Base-by-base conservation (phyloP, 2,888 invertebrate species). In the Dendrolimus houi region DNA sequence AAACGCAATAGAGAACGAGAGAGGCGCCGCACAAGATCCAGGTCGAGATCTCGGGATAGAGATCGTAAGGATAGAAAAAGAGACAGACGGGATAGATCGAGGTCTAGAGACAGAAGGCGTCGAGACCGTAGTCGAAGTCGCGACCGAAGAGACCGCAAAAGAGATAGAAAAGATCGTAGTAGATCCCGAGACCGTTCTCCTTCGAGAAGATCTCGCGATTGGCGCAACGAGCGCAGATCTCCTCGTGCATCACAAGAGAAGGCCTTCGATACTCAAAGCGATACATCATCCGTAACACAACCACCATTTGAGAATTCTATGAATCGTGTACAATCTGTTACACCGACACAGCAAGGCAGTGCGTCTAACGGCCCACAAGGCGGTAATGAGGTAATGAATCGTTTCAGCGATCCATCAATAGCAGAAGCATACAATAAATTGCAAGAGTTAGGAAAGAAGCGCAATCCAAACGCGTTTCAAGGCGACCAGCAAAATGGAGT, bases 61-160 rank as follows among this genome's bases (percentile, higher is more conserved):
- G 87, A 86, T 8, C 72, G 84, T 57, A 87, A 88, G 63, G 89
- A 89, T 6, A 77, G 89, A 42, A 88, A 89, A 56, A 75, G 92
- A 53, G 89, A 90, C 55, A 85, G 91, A 1, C 80, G 92, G 8
- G 92, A 92, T 41, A 72, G 91, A 40, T 91, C 92, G 2, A 84
- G 92, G 8, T 93, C 93, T 41, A 81, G 92, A 61, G 95, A 94
- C 1, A 85, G 94, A 14, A 87, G 91, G 14, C 91, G 92, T 41
- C 92, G 79, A 66, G 88, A 93, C 57, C 92, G 94, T 52, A 92
- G 94, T 59, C 90, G 94, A 54, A 92, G 93, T 65, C 81, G 94
- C 40, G 92, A 93, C 41, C 70, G 84, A 9, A 77, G 86, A n/a
- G 81, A 83, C 64, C 81, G 92, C 56, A 86, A 91, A 57, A 80